A percentile compares a stretch with the other conserved stretches of the same genome.
Evolutionary conservation across 1,140 invertebrate species (phyloP).

Genomic region (Bombus breviceps): DNA sequence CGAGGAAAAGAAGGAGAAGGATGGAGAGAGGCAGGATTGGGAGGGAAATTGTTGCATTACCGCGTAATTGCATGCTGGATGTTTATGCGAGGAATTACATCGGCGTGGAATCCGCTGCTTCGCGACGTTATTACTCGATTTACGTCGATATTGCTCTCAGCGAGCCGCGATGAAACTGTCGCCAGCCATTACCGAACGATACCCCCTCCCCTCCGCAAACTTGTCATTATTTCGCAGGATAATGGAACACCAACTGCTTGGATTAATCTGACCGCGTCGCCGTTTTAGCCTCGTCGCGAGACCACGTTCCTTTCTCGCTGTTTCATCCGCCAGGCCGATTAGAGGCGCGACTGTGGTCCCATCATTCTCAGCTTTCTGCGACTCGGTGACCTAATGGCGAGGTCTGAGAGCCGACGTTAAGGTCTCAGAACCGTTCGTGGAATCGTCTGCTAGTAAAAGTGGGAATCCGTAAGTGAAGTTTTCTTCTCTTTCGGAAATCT

Average conservation of each 20-base stretch:
- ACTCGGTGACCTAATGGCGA: no score
- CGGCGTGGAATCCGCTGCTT: conserved; percentile 37
- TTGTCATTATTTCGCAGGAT: not conserved
- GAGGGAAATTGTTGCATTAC: conserved; percentile 62
- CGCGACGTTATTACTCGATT: conserved; percentile 64
- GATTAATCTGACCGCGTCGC: no score
- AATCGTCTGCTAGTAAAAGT: no score
- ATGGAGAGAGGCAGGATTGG: not conserved
- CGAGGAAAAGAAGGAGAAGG: not conserved
- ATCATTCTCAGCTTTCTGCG: no score
- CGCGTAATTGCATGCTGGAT: conserved; percentile 62
- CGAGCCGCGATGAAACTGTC: conserved; percentile 15
- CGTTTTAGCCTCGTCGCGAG: no score
- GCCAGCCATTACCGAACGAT: conserved; percentile 32
- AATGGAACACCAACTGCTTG: not conserved
- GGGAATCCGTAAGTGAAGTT: no score
- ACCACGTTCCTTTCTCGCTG: no score
- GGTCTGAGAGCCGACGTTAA: no score
- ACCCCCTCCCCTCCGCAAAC: not conserved
- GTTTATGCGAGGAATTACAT: conserved; percentile 64
- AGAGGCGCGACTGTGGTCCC: no score
- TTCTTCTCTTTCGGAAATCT: no score
- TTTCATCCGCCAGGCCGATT: no score
- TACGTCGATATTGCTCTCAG: conserved; percentile 43
- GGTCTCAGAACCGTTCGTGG: no score